Evolutionary conservation across 2,797 vertebrate species (phyloP).

Genomic region (Microctenopoma lineatum): DNA sequence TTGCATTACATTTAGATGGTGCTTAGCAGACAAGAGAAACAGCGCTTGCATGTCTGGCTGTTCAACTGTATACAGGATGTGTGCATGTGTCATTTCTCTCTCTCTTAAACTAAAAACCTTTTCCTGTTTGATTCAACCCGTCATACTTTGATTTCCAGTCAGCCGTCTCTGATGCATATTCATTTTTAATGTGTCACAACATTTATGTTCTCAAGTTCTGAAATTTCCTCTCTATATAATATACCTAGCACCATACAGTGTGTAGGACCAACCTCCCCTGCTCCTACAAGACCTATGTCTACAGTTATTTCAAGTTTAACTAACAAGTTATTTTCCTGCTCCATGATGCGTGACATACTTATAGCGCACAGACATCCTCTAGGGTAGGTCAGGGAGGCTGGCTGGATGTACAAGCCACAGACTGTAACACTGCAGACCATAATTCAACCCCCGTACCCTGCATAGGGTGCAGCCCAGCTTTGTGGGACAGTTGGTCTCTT

Average conservation of each 20-base stretch:
- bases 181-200: background rate
- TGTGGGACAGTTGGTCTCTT: too few species aligned
- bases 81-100: background rate
- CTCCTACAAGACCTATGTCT: background rate
- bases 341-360: background rate
- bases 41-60: slow-evolving; percentile 1
- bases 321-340: background rate
- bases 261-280: background rate
- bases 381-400: too few species aligned
- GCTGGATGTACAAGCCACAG: background rate
- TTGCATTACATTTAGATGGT: slow-evolving; percentile 40
- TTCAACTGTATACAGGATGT: background rate
- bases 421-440: too few species aligned
- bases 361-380: background rate
- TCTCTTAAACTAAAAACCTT: background rate
- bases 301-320: background rate
- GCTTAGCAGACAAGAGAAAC: slow-evolving; percentile 25
- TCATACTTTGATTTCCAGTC: background rate
- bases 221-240: background rate
- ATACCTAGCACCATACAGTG: background rate
- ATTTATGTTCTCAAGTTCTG: background rate
- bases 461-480: background rate
- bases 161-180: background rate
- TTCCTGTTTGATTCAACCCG: slow-evolving; percentile 8
- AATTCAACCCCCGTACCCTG: background rate